Conservation (phyloP, 1,140 invertebrate genomes). For the Hermatobates lingyangjiaoensis region DNA sequence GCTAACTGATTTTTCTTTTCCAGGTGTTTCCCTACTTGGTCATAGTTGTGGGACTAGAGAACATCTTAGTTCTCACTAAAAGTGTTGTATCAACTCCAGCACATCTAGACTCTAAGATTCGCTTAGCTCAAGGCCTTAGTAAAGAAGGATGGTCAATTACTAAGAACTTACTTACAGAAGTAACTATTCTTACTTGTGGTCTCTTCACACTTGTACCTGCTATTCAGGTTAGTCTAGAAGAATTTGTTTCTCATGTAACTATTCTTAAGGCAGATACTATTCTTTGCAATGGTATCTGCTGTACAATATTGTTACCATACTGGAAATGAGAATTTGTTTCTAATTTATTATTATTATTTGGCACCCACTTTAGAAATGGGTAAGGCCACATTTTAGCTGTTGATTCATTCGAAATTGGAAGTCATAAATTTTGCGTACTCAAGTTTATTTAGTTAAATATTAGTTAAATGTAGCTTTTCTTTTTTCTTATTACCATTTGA, state of each 20-base stretch:
- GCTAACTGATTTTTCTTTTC: too few relatives aligned
- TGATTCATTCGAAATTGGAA: too few relatives aligned
- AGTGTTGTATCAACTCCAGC: constrained; percentile 81
- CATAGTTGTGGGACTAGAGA: constrained; percentile 87
- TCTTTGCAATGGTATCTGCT: too few relatives aligned
- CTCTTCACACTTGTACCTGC: constrained; percentile 82
- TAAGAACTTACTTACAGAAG: constrained; percentile 80
- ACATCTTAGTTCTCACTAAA: constrained; percentile 84
- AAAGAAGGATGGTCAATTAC: constrained; percentile 93
- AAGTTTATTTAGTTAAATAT: too few relatives aligned
- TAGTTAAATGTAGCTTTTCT: too few relatives aligned
- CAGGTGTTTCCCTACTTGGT: constrained; percentile 84
- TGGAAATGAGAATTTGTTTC: background rate
- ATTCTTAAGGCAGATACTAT: background rate
- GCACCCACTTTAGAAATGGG: too few relatives aligned
- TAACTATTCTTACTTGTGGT: constrained; percentile 79
- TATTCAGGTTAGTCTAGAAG: constrained; percentile 48
- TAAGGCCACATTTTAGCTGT: too few relatives aligned
- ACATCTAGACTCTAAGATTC: constrained; percentile 81
- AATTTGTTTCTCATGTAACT: background rate
- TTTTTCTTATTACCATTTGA: too few relatives aligned
- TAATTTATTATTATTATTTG: too few relatives aligned
- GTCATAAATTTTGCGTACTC: too few relatives aligned
- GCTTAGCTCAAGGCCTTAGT: constrained; percentile 79
- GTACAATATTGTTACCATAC: too few relatives aligned